A percentile compares a stretch with the other conserved stretches of the same genome.
phyloP scores from a whole-genome alignment of 35 echinoderm and acorn worm species.

The Holothuria glaberrima region DNA sequence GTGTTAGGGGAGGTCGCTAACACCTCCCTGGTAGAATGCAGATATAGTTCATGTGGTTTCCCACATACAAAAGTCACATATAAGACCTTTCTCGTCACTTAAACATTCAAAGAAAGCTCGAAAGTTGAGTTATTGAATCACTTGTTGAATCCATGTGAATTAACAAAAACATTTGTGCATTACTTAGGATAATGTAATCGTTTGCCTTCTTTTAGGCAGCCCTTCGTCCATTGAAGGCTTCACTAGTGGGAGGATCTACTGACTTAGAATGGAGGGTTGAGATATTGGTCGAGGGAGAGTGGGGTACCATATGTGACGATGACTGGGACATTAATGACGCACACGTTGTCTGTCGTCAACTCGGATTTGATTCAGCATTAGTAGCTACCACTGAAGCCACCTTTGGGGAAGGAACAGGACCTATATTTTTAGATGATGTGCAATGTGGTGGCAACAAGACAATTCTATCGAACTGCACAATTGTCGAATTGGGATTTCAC shows the following conservation, averaged over 20 bases:
- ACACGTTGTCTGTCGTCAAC: slow-evolving; percentile 50
- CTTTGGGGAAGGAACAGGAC: slow-evolving; percentile 44
- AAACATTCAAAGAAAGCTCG: too few species aligned
- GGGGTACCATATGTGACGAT: slow-evolving; percentile 71
- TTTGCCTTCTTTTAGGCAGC: too few species aligned
- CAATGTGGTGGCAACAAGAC: slow-evolving; percentile 54
- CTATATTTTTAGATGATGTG: slow-evolving; percentile 63
- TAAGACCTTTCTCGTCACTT: too few species aligned
- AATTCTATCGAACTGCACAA: slow-evolving; percentile 26
- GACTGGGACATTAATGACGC: slow-evolving; percentile 50
- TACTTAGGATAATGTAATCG: too few species aligned
- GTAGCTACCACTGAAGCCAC: slow-evolving; percentile 24
- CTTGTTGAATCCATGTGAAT: too few species aligned
- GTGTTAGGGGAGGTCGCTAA: too few species aligned
- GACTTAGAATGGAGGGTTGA: slow-evolving; percentile 67
- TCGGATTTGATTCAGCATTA: slow-evolving; percentile 46
- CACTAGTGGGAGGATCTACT: not conserved
- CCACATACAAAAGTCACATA: too few species aligned
- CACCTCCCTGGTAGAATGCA: too few species aligned
- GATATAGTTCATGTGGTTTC: too few species aligned
- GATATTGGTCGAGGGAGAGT: slow-evolving; percentile 48
- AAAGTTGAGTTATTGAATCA: too few species aligned
- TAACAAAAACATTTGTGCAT: too few species aligned
- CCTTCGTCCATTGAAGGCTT: not conserved
- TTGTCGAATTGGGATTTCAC: slow-evolving; percentile 15